phyloP scores from a whole-genome alignment of 2,113 vertebrate genomes.

The Thamnaconus septentrionalis region DNA sequence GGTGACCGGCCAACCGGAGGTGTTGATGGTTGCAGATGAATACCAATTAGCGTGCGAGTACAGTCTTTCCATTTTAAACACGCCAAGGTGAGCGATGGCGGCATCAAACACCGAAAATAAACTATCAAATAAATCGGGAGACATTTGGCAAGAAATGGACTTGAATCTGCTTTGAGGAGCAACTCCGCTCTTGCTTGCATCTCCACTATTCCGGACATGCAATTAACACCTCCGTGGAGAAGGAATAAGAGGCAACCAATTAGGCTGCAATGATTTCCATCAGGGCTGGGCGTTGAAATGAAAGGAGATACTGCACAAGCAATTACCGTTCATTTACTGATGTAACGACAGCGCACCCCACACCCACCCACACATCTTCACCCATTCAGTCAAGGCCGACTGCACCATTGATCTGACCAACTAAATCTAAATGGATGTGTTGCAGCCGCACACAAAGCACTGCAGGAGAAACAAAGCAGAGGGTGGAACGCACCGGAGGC shows the following conservation, averaged over 20 bases:
- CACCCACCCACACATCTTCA: slow-evolving; percentile 44
- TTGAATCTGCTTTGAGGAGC: not conserved
- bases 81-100: not conserved
- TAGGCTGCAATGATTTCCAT: slow-evolving; percentile 38
- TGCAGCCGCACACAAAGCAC: not conserved
- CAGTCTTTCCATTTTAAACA: slow-evolving; percentile 24
- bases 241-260: slow-evolving; percentile 25
- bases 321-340: slow-evolving; percentile 43
- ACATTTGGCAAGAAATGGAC: not conserved
- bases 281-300: slow-evolving; percentile 14
- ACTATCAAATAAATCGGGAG: not conserved
- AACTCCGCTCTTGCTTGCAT: not conserved
- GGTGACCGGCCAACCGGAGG: slow-evolving; percentile 27
- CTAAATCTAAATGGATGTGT: slow-evolving; percentile 1
- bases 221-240: not conserved
- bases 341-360: slow-evolving; percentile 26
- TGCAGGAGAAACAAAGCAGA: not conserved
- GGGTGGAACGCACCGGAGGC: not conserved
- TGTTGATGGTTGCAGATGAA: slow-evolving; percentile 40
- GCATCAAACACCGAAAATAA: no score
- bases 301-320: slow-evolving; percentile 8
- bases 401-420: slow-evolving; percentile 9
- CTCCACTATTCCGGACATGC: slow-evolving; percentile 1
- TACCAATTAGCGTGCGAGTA: slow-evolving; percentile 29
- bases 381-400: slow-evolving; percentile 38